Evolutionary conservation across 2,888 invertebrate genomes (phyloP), one percentile per base, ranked within the genome.

Genomic region (Catocala sponsa): DNA sequence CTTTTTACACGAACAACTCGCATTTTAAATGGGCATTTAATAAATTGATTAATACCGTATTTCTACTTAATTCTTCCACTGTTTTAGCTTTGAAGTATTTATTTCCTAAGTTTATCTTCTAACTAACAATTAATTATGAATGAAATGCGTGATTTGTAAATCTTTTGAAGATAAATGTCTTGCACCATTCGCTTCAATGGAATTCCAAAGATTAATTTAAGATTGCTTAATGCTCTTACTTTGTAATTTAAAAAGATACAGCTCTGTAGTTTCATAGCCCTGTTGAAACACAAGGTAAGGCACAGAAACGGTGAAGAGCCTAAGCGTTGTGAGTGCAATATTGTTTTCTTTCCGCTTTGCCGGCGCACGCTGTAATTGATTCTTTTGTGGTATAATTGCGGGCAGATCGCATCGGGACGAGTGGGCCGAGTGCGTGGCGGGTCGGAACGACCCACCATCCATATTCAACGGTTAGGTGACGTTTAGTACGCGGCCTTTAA

Each of bases 331-430:
- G 82, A 86, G 86, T 85, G 88, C 88, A 86, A 87, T 88, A 89
- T 87, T 90, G 91, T 90, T 89, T 86, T 89, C 86, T 82, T 87
- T 84, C 81, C 82, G 85, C 85, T 86, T 83, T 83, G 82, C 78
- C 74, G 68, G 70, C 69, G 80, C 79, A 78, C 76, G 74, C 78
- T 74, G 76, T 92, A 93, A 94, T 92, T 91, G 91, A 92, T 93
- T 92, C 92, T 87, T 94, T 93, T 93, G 93, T 92, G 83, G 73
- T 70, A 80, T 88, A 87, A 90, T 89, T 86, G 89, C 89, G 87
- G 82, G 79, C 87, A 86, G 88, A 87, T 87, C 89, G 84, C 90
- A 87, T 87, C 88, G 78, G 59, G 64, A 42, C 59, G 57, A 44
- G 48, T 43, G 53, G 43, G 44, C 70, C 70, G 74, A 78, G 78